Conservation (phyloP, 2,797 vertebrate genomes). For the Ambastaia sidthimunki region DNA sequence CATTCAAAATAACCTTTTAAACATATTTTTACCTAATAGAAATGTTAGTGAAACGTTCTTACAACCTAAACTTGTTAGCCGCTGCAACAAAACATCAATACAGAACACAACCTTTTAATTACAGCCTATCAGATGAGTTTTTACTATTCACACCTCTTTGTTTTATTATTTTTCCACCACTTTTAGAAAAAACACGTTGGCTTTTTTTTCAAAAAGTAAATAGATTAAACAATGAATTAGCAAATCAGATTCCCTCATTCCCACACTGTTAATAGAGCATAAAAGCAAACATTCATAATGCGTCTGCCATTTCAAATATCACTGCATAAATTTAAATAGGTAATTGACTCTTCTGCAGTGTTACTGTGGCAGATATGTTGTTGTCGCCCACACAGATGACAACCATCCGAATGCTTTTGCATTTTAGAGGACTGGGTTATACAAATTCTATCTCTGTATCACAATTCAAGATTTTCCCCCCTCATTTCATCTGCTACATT, state of each 20-base stretch:
- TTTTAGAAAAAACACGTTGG: slow-evolving; percentile 7
- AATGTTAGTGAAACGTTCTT: too few relatives aligned
- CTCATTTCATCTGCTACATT: slow-evolving; percentile 12
- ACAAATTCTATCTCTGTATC: background rate
- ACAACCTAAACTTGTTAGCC: background rate
- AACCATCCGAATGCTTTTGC: background rate
- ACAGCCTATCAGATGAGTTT: slow-evolving; percentile 7
- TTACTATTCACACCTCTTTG: slow-evolving; percentile 9
- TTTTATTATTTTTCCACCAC: background rate
- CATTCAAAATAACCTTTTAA: too few relatives aligned
- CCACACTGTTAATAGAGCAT: background rate
- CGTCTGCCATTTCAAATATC: slow-evolving; percentile 17
- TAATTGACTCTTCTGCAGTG: slow-evolving; percentile 23
- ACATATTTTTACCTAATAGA: too few relatives aligned
- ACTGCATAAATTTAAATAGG: slow-evolving; percentile 32
- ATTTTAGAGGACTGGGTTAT: slow-evolving; percentile 1
- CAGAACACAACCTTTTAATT: slow-evolving; percentile 27
- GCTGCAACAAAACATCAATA: background rate
- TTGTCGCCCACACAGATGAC: slow-evolving; percentile 20
- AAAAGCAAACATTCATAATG: slow-evolving; percentile 25
- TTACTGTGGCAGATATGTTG: slow-evolving; percentile 9
- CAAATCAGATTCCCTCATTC: slow-evolving; percentile 26
- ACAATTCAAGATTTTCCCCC: background rate
- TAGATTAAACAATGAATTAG: slow-evolving; percentile 27
- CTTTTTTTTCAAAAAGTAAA: slow-evolving; percentile 12